phyloP scores from a whole-genome alignment of 2,888 invertebrate species.

The Pharmacophagus antenor region DNA sequence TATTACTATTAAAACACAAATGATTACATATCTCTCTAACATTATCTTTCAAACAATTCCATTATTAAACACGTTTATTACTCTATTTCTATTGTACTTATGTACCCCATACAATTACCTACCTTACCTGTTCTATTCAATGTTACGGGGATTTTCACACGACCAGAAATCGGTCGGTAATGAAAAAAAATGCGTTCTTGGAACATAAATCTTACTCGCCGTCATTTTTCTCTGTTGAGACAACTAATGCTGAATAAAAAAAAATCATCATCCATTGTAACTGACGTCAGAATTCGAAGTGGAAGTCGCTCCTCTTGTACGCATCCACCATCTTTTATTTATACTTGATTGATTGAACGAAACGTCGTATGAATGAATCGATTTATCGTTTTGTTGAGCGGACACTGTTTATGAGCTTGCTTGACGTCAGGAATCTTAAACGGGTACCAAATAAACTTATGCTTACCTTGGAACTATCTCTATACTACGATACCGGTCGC shows the following conservation, averaged over 20 bases:
- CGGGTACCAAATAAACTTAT: constrained; percentile 48
- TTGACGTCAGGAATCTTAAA: constrained; percentile 72
- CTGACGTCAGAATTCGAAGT: constrained; percentile 64
- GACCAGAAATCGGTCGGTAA: constrained; percentile 16
- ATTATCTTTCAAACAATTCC: neutral
- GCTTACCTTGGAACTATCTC: constrained; percentile 26
- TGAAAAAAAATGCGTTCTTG: constrained; percentile 35
- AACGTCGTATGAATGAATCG: constrained; percentile 74
- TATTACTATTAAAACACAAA: no score
- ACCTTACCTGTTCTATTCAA: constrained; percentile 16
- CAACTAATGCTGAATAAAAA: constrained; percentile 38
- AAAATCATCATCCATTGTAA: constrained; percentile 44
- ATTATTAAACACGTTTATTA: constrained; percentile 4
- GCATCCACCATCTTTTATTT: constrained; percentile 68
- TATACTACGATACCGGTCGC: neutral
- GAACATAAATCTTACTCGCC: constrained; percentile 37
- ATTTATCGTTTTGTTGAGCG: constrained; percentile 64
- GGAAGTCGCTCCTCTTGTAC: constrained; percentile 55
- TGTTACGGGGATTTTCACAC: constrained; percentile 16
- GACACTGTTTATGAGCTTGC: constrained; percentile 59
- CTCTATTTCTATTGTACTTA: constrained; percentile 5
- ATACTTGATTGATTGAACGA: constrained; percentile 73
- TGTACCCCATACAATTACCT: constrained; percentile 11
- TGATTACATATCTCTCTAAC: neutral
- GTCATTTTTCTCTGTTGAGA: constrained; percentile 39